Percentiles rank a stretch among this genome's conserved stretches.
Conservation (phyloP, 2,113 vertebrate genomes). For the Columba livia region DNA sequence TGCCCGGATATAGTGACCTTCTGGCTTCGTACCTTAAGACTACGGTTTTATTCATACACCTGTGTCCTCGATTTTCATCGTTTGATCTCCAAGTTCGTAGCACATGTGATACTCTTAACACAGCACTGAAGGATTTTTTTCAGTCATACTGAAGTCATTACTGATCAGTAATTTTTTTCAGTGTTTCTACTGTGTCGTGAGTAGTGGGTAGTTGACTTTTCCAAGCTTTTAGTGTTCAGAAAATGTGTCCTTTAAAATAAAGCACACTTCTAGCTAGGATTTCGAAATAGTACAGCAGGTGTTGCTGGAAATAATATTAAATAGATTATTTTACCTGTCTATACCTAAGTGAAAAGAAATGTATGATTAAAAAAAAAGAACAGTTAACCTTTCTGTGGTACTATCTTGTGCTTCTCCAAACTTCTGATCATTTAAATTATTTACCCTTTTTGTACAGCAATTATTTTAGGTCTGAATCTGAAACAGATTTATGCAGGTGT, state of each 20-base stretch:
- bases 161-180: neutral
- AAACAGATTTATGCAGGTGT: neutral
- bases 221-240: neutral
- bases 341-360: neutral
- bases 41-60: neutral
- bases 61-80: neutral
- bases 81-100: neutral
- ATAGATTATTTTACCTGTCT: neutral
- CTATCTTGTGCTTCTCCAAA: neutral
- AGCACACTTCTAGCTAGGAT: neutral
- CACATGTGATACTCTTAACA: accelerated
- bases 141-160: accelerated
- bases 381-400: neutral
- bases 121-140: neutral
- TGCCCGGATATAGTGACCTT: neutral
- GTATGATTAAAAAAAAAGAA: neutral
- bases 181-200: neutral
- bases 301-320: neutral
- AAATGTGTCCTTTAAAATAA: neutral
- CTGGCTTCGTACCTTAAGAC: neutral
- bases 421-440: neutral
- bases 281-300: neutral
- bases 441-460: neutral
- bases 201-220: neutral
- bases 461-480: neutral